Base-by-base conservation (phyloP, 2,797 vertebrate species). In the Ctenochaetus hawaiiensis region DNA sequence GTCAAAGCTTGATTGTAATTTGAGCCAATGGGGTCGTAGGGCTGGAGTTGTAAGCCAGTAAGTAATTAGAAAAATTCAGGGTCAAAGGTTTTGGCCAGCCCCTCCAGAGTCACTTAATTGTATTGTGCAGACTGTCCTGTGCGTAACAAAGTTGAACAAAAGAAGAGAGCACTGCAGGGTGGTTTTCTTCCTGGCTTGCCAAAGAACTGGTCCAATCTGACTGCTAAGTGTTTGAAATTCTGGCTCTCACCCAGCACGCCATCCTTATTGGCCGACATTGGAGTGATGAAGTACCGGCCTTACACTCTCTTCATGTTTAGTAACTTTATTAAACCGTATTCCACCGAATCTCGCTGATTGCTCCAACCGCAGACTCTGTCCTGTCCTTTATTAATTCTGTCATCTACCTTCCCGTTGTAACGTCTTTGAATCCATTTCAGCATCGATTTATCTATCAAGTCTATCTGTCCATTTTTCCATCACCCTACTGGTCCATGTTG, bases 61-160 rank as follows among this genome's bases (percentile, higher is more conserved):
- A 79, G 51, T 80, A 73, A 91, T 87, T 84, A 76, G 41, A 77
- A 74, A 78, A 58, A 41, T 82, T 84, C 23, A 67, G 67, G 73
- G 76, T 85, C 44, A 30, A 49, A 49, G 52, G 75, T 77, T 72
- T 60, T 65, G 61, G 63, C 43, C 48, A 41, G 53, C 61, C 43
- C 26, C 20, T 68, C 37, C 51, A 64, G 17, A 64, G 51, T 44
- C 72, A 37, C 41, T 61, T 62, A 61, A 74, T 18, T 84, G 78
- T 45, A 17, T 8, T 8, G 57, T 20, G 18, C 49, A 79, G 53
- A 73, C 60, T 67, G 49, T 71, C 61, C 63, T 61, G 58, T 59
- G 44, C 75, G 51, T 45, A 68, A 78, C 63, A 56, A 77, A 54
- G 7, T 4, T 41, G 56, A 84, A 86, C 76, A 85, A 73, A 83